phyloP scores from a whole-genome alignment of 1,140 invertebrate species.

The Macrobrachium rosenbergii region DNA sequence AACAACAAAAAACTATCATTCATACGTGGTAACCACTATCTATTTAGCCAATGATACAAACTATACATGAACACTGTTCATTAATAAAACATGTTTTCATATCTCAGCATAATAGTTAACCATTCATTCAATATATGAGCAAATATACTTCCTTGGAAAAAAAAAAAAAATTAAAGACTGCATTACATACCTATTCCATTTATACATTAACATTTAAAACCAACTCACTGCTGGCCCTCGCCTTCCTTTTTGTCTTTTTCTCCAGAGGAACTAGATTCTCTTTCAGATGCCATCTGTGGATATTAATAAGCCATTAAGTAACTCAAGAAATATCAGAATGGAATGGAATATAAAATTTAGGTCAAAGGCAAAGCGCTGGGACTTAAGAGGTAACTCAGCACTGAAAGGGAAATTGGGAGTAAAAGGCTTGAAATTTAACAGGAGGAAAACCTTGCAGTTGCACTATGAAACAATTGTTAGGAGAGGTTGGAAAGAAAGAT shows the following conservation, averaged over 20 bases:
- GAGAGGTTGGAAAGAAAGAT: too few species aligned
- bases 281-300: slow-evolving; percentile 65
- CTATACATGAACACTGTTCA: too few species aligned
- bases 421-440: neutral
- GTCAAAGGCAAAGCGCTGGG: neutral
- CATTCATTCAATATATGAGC: neutral
- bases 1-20: neutral
- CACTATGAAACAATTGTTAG: too few species aligned
- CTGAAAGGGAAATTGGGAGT: too few species aligned
- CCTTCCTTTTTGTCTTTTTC: slow-evolving; percentile 57
- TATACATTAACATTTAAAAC: neutral
- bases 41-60: too few species aligned
- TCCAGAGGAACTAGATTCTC: slow-evolving; percentile 54
- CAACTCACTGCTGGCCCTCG: slow-evolving; percentile 56
- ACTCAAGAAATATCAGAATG: too few species aligned
- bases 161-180: neutral
- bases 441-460: neutral
- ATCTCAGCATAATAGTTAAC: neutral
- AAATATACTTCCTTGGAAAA: slow-evolving; percentile 6
- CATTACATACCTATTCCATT: neutral
- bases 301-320: neutral
- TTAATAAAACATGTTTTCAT: too few species aligned
- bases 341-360: neutral
- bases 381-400: too few species aligned
- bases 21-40: too few species aligned